A percentile compares a stretch with the other conserved stretches of the same genome.
Evolutionary conservation across 2,888 invertebrate genomes (phyloP).

Genomic region (Drepanosiphum platanoidis): DNA sequence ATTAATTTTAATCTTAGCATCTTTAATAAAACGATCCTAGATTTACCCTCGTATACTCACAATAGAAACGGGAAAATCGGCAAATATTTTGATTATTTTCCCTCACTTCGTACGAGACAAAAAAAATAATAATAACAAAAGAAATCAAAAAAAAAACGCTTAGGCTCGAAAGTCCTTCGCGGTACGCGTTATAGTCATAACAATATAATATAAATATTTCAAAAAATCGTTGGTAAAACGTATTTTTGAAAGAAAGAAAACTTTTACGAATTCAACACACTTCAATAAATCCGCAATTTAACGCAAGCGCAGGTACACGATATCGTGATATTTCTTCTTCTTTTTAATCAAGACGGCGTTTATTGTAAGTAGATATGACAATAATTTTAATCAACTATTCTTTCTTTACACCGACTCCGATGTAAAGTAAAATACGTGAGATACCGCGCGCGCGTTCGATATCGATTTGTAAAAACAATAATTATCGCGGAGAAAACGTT

Average conservation of each 20-base stretch:
- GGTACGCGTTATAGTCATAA: background rate
- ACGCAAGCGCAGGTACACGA: background rate
- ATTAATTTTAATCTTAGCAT: no score
- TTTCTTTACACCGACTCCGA: background rate
- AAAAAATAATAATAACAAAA: no score
- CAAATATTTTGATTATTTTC: no score
- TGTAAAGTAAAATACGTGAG: background rate
- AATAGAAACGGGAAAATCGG: no score
- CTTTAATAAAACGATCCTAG: no score
- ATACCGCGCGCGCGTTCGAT: background rate
- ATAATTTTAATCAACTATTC: background rate
- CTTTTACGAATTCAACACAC: background rate
- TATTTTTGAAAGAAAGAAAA: background rate
- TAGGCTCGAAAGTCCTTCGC: background rate
- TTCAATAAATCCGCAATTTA: background rate
- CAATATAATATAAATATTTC: conserved; percentile 17
- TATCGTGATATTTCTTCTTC: background rate
- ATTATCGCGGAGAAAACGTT: background rate
- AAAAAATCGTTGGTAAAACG: background rate
- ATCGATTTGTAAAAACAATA: background rate
- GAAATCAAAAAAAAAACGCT: no score
- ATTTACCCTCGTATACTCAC: no score
- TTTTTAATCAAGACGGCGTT: background rate
- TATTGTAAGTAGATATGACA: background rate
- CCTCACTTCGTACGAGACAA: no score